phyloP scores from a whole-genome alignment of 2,888 invertebrate species.

The Pantelozetes paolii region DNA sequence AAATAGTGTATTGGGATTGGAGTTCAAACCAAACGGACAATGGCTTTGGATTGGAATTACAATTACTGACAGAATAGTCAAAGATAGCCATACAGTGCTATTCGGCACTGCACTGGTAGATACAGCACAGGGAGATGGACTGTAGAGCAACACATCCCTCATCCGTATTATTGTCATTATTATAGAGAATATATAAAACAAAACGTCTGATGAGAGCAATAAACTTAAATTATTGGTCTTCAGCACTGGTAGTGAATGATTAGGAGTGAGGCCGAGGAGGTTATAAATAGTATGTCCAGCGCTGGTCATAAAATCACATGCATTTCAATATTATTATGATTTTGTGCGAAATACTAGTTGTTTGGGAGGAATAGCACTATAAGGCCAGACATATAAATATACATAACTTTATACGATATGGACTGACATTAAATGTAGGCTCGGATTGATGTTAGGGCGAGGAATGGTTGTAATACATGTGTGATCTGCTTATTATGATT shows the following conservation, averaged over 20 bases:
- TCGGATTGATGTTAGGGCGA: not conserved
- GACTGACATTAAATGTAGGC: conserved; percentile 14
- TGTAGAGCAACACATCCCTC: not conserved
- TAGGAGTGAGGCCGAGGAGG: not conserved
- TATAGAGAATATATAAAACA: conserved; percentile 5
- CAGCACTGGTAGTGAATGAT: not conserved
- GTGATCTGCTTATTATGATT: conserved; percentile 26
- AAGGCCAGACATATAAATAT: not conserved
- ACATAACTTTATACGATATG: conserved; percentile 1
- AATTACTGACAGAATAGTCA: not conserved
- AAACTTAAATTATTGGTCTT: conserved; percentile 9
- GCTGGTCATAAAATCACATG: conserved; percentile 16
- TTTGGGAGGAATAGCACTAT: not conserved
- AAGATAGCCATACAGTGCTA: not conserved
- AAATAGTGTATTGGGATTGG: conserved; percentile 2
- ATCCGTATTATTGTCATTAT: not conserved
- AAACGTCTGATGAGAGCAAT: conserved; percentile 16
- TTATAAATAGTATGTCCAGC: conserved; percentile 10
- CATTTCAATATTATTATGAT: not conserved
- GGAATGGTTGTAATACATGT: not conserved
- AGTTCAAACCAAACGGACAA: not conserved
- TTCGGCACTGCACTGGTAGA: not conserved
- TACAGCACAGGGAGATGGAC: not conserved
- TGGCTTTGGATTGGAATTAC: not conserved
- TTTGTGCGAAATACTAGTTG: not conserved